A percentile compares a stretch with the other conserved stretches of the same genome.
Conservation (phyloP, 2,888 invertebrate genomes). For the Eupelmus urozonus region DNA sequence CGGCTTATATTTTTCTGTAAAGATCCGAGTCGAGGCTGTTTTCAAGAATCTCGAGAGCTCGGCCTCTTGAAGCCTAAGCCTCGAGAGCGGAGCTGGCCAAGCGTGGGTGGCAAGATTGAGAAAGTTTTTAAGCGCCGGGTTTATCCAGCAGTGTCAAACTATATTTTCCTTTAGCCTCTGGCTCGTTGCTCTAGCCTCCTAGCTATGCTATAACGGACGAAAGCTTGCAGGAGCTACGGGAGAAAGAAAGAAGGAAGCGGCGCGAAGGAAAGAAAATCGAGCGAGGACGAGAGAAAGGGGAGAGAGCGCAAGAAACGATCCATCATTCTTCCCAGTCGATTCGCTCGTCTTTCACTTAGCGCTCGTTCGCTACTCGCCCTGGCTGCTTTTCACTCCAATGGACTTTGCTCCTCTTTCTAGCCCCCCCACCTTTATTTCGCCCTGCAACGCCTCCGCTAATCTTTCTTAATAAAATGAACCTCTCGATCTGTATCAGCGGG, state of each 20-base stretch:
- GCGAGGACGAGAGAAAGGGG: constrained; percentile 59
- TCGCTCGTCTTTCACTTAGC: constrained; percentile 56
- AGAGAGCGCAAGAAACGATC: constrained; percentile 35
- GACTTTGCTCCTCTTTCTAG: constrained; percentile 20
- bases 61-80: constrained; percentile 20
- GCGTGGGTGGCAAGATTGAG: constrained; percentile 40
- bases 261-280: constrained; percentile 10
- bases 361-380: constrained; percentile 35
- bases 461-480: constrained; percentile 50
- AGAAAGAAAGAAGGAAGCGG: background rate
- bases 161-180: constrained; percentile 25
- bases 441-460: constrained; percentile 50
- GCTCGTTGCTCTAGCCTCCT: constrained; percentile 16
- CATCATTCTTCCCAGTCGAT: constrained; percentile 57
- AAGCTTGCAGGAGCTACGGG: too few species aligned
- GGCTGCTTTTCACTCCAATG: constrained; percentile 1
- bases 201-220: too few species aligned
- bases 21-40: constrained; percentile 4
- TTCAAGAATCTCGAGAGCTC: background rate
- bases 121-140: constrained; percentile 51
- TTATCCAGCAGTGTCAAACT: constrained; percentile 40
- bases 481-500: constrained; percentile 26
- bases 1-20: background rate
- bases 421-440: constrained; percentile 49
- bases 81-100: background rate